phyloP scores from a whole-genome alignment of 2,113 vertebrate genomes.

The Chloebia gouldiae region DNA sequence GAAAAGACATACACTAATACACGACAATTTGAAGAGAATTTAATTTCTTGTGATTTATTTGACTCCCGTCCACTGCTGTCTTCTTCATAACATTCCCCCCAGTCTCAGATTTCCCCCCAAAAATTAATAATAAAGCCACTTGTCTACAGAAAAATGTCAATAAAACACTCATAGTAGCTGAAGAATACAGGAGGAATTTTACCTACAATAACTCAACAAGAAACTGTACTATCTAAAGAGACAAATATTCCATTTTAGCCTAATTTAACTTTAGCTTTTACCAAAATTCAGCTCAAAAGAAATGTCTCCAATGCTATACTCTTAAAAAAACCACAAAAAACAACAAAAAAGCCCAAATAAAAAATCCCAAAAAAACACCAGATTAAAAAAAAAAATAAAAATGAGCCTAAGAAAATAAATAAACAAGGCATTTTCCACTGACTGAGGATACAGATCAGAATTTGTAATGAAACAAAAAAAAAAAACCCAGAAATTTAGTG shows the following conservation, averaged over 20 bases:
- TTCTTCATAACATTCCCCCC: not conserved
- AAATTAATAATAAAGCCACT: not conserved
- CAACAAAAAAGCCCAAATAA: rapidly evolving
- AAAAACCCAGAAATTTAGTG: rapidly evolving
- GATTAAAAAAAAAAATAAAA: no score
- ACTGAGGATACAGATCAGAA: not conserved
- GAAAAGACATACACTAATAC: not conserved
- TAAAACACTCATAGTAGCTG: not conserved
- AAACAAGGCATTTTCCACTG: not conserved
- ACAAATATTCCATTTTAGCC: not conserved
- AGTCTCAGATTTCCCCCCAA: not conserved
- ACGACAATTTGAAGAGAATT: not conserved
- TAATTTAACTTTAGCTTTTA: not conserved
- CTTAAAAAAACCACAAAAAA: rapidly evolving
- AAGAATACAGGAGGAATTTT: not conserved
- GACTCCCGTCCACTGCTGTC: not conserved
- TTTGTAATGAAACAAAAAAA: not conserved
- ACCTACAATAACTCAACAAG: not conserved
- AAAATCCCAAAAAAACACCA: not conserved
- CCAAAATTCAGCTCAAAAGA: not conserved
- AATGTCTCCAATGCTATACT: not conserved
- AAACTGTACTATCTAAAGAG: not conserved
- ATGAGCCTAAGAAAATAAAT: not conserved
- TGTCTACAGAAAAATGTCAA: not conserved
- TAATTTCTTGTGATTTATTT: not conserved